A percentile compares a stretch with the other conserved stretches of the same genome.
Conservation (phyloP, 1,140 invertebrate genomes). For the Drosophila albomicans region DNA sequence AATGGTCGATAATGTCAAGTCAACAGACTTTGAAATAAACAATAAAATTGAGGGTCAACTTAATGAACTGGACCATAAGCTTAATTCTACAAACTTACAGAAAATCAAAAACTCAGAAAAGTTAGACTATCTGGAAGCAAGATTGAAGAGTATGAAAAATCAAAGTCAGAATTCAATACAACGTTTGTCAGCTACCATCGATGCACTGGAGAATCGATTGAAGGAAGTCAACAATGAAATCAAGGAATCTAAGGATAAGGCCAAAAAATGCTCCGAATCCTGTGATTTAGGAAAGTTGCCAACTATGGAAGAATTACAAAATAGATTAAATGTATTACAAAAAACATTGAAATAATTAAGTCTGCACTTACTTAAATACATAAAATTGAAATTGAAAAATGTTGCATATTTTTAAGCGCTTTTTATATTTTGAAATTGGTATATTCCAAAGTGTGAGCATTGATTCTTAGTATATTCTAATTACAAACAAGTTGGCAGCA, state of each 20-base stretch:
- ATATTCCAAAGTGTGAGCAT: background rate
- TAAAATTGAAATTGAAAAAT: background rate
- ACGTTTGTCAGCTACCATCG: background rate
- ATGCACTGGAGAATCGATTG: slow-evolving; percentile 10
- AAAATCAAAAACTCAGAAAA: background rate
- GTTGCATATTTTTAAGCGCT: background rate
- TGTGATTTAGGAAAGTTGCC: slow-evolving; percentile 38
- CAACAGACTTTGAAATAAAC: background rate
- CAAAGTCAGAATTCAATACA: background rate
- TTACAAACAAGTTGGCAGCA: slow-evolving; percentile 37
- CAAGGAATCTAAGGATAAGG: background rate
- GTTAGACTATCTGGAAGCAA: slow-evolving; percentile 17
- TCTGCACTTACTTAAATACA: background rate
- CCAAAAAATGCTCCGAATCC: slow-evolving; percentile 3
- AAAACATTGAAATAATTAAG: background rate
- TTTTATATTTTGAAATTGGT: background rate
- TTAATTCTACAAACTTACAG: background rate
- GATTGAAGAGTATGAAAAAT: slow-evolving; percentile 3
- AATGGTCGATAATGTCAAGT: background rate
- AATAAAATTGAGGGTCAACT: background rate
- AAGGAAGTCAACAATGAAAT: slow-evolving; percentile 4
- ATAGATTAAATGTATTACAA: slow-evolving; percentile 1
- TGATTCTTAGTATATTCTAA: background rate
- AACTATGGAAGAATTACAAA: background rate
- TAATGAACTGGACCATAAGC: slow-evolving; percentile 1